Evolutionary conservation across 2,113 vertebrate species (phyloP).

Genomic region (Archocentrus centrarchus): DNA sequence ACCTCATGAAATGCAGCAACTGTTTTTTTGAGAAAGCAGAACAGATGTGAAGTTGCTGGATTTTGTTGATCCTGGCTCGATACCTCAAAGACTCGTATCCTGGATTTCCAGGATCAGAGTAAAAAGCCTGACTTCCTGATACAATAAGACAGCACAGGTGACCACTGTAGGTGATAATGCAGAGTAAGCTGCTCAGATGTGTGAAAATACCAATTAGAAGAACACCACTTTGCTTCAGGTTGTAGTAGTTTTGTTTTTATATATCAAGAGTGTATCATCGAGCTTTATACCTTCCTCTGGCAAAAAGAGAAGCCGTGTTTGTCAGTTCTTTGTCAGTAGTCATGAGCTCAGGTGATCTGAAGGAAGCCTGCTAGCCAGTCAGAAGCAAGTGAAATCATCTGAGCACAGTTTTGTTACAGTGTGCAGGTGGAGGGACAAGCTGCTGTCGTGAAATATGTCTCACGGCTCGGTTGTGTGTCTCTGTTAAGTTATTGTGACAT

Average conservation of each 20-base stretch:
- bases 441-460: constrained; percentile 31
- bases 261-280: not conserved
- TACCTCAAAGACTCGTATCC: constrained; percentile 6
- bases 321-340: not conserved
- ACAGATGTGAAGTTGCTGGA: constrained; percentile 21
- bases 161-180: not conserved
- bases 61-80: not conserved
- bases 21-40: constrained; percentile 13
- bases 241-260: not conserved
- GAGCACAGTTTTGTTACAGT: not conserved
- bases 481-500: constrained; percentile 8
- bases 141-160: not conserved
- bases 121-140: not conserved
- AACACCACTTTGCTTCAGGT: not conserved
- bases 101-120: constrained; percentile 17
- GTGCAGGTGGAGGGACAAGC: constrained; percentile 12
- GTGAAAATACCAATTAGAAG: not conserved
- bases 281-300: not conserved
- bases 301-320: not conserved
- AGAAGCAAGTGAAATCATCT: not conserved
- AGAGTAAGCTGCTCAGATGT: not conserved
- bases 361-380: constrained; percentile 11
- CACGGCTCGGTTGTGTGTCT: constrained; percentile 22
- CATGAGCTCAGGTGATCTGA: not conserved
- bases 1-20: constrained; percentile 6